Evolutionary conservation across 2,797 vertebrate genomes (phyloP).

Genomic region (Argya squamiceps): DNA sequence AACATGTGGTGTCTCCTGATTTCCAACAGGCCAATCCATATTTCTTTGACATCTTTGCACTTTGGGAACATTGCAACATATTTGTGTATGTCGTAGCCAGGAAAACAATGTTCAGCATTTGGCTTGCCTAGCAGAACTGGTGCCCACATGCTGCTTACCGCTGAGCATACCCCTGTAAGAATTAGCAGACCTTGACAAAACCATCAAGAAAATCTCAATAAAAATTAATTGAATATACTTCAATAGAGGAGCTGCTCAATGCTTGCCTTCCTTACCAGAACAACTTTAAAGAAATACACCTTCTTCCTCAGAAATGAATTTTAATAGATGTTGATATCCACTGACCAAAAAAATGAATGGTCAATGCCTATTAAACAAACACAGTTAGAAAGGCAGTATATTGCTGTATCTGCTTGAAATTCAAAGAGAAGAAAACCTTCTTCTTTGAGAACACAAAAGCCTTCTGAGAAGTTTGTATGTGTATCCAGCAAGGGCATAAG

Average conservation of each 20-base stretch:
- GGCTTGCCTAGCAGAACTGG: background rate
- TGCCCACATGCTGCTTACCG: background rate
- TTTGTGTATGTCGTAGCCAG: background rate
- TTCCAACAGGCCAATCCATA: background rate
- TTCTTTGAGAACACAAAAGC: background rate
- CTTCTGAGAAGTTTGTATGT: background rate
- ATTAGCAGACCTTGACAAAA: background rate
- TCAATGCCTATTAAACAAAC: background rate
- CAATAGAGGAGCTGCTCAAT: background rate
- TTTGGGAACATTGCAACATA: background rate
- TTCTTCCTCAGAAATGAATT: background rate
- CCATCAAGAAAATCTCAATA: background rate
- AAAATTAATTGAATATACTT: background rate
- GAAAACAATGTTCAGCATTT: background rate
- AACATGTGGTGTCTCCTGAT: background rate
- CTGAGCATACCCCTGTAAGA: background rate
- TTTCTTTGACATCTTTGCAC: background rate
- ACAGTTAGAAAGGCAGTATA: background rate
- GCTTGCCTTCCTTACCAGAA: background rate
- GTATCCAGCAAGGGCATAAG: background rate
- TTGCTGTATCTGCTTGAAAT: background rate
- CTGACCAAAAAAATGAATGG: background rate
- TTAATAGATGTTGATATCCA: background rate
- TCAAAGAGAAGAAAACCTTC: background rate
- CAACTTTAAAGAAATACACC: background rate